Evolutionary conservation across 2,113 vertebrate species (phyloP).

Genomic region (Oreochromis tanganicae): DNA sequence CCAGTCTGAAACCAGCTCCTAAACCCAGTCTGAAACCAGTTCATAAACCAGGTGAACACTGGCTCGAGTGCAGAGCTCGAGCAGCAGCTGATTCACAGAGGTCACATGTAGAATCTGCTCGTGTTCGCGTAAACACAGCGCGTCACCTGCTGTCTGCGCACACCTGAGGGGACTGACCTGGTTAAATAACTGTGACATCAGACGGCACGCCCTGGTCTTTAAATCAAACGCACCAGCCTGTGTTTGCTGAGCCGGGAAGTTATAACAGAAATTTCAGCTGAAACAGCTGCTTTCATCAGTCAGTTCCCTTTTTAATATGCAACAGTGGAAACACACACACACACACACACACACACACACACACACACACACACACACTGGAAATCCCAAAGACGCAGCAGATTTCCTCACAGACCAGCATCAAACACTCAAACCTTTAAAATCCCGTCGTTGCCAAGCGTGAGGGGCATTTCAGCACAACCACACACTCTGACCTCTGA

Average conservation of each 20-base stretch:
- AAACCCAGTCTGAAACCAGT: accelerated
- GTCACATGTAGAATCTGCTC: not conserved
- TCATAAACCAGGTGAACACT: not conserved
- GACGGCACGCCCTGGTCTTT: too few species aligned
- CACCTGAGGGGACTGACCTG: not conserved
- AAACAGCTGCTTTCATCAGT: conserved; percentile 21
- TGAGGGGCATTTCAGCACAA: not conserved
- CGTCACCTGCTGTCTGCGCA: not conserved
- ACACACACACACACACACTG: not conserved
- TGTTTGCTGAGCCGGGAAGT: not conserved
- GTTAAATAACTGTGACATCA: not conserved
- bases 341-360: not conserved
- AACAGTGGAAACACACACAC: conserved; percentile 2
- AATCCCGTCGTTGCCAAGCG: not conserved
- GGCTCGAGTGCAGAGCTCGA: not conserved
- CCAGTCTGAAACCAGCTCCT: too few species aligned
- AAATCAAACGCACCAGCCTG: not conserved
- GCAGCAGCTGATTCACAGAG: not conserved
- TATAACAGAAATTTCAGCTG: not conserved
- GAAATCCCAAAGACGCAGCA: not conserved
- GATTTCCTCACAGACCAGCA: not conserved
- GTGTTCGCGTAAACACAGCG: not conserved
- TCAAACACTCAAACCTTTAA: not conserved
- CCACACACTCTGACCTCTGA: not conserved
- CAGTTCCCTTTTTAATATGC: conserved; percentile 22